These are phyloP conservation scores for Halocynthia aurantium DNA, from an alignment of 23 tunicate genomes.

Conservation along the genomic window DNA sequence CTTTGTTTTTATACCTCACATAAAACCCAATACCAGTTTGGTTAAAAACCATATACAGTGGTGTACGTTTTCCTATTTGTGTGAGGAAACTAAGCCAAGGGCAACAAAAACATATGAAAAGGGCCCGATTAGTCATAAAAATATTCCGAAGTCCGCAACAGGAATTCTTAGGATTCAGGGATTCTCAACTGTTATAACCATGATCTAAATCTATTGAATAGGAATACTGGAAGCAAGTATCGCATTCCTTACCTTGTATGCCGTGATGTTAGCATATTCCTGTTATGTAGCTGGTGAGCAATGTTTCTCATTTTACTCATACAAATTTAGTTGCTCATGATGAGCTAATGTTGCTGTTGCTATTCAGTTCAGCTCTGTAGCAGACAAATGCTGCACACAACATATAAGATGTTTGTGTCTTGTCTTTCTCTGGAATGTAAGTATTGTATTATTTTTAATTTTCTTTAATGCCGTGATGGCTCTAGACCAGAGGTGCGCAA, in stretches of 20 bases:
- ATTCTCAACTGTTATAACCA: too few relatives aligned
- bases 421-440: slow-evolving; percentile 62
- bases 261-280: slow-evolving; percentile 36
- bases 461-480: background rate
- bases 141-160: too few relatives aligned
- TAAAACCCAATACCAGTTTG: too few relatives aligned
- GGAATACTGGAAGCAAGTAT: slow-evolving; percentile 66
- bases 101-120: too few relatives aligned
- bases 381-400: slow-evolving; percentile 62
- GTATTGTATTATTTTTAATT: background rate
- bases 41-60: too few relatives aligned
- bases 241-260: slow-evolving; percentile 44
- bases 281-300: slow-evolving; percentile 43
- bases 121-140: too few relatives aligned
- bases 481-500: background rate
- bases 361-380: slow-evolving; percentile 36
- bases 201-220: background rate
- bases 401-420: slow-evolving; percentile 64
- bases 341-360: background rate
- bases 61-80: too few relatives aligned
- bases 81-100: too few relatives aligned
- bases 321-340: background rate
- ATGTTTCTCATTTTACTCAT: background rate
- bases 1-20: too few relatives aligned
- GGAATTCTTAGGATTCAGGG: too few relatives aligned